Base-by-base conservation (phyloP, 1,140 invertebrate genomes). In the Melitaea cinxia region DNA sequence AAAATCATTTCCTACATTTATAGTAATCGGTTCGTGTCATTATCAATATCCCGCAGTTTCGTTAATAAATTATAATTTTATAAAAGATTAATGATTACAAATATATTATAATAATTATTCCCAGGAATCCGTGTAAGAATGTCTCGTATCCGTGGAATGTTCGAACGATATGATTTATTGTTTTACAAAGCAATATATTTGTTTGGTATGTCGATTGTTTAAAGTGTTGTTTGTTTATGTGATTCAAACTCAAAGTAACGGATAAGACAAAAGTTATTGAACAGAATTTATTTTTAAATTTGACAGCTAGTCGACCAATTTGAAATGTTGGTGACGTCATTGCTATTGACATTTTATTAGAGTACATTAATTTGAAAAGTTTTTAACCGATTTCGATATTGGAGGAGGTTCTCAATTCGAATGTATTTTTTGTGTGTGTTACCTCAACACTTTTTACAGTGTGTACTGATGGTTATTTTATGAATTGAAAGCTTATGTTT, bases 51-150 rank as follows among this genome's bases (percentile, higher is more conserved):
- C 64, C 69, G 65, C 64, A 60, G 70, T 15, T 68, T 73, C 49
- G n/a, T 66, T 81, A 75, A 85, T 85, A 85, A 84, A 84, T 88
- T 84, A 83, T 80, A 80, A 78, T 82, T n/a, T 72, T 82, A 81
- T 77, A 61, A 59, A 71, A 82, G 83, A 88, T 88, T 81, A 84
- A 88, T 88, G 80, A 80, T 72, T 60, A 65, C 75, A 75, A 12
- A 23, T 12, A 75, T 12, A 12, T n/a, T n/a, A n/a, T 57, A 57
- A 37, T 57, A 57, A 57, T 39, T 15, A 37, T 19, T 28, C 33
- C 26, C 45, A 26, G 37, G 54, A 57, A 45, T 57, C 28, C 21
- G 19, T 42, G 23, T 28, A 57, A 57, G 39, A 42, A 57, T 57
- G 17, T 5, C 17, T 21, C 9, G 19, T 23, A 47, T 47, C 21